A percentile compares a stretch with the other conserved stretches of the same genome.
Evolutionary conservation across 2,113 vertebrate genomes (phyloP).

Genomic region (Alectura lathami): DNA sequence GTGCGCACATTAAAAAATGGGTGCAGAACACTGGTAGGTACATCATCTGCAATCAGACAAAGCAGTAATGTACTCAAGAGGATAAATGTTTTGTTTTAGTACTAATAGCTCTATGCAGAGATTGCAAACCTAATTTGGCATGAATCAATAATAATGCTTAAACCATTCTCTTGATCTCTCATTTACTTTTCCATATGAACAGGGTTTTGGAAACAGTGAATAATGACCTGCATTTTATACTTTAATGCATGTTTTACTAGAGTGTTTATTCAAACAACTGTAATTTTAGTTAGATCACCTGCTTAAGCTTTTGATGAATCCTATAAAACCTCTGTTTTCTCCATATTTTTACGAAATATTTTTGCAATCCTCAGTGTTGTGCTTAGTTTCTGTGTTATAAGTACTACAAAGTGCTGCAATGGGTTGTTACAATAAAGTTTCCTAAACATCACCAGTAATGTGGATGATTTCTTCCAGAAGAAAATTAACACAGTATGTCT

Average conservation of each 20-base stretch:
- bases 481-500: neutral
- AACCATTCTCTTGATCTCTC: constrained; percentile 22
- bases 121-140: constrained; percentile 53
- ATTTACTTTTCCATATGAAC: constrained; percentile 22
- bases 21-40: neutral
- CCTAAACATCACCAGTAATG: neutral
- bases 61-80: neutral
- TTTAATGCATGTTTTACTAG: neutral
- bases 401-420: neutral
- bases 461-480: neutral
- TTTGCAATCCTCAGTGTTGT: neutral
- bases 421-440: neutral
- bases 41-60: neutral
- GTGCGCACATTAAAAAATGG: neutral
- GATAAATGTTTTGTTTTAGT: constrained; percentile 42
- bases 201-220: constrained; percentile 8
- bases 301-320: neutral
- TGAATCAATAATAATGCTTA: constrained; percentile 24
- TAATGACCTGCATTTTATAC: neutral
- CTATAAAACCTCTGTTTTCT: neutral
- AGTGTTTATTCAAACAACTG: neutral
- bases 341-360: neutral
- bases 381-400: neutral
- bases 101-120: neutral
- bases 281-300: neutral